phyloP scores from a whole-genome alignment of 2,797 vertebrate genomes.

The Crenuchus spilurus region DNA sequence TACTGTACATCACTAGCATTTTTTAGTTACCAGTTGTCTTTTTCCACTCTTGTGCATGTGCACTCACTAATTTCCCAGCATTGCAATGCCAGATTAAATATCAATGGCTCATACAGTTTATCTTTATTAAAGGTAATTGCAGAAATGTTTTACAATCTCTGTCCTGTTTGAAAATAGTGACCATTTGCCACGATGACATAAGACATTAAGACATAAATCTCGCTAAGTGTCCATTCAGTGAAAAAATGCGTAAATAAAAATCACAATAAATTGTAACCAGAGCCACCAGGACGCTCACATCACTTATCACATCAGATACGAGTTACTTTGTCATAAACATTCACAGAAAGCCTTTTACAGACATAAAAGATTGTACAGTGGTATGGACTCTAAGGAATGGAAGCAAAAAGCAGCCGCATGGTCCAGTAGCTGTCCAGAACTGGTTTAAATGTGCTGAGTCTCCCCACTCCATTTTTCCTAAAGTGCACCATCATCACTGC shows the following conservation, averaged over 20 bases:
- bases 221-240: too few species aligned
- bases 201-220: neutral
- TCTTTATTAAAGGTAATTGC: neutral
- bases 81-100: neutral
- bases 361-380: neutral
- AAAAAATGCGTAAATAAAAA: too few species aligned
- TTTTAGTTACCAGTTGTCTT: too few species aligned
- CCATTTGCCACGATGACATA: neutral
- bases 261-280: too few species aligned
- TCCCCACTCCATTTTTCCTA: neutral
- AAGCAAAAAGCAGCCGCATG: constrained; percentile 1
- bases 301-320: too few species aligned
- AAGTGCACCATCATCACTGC: neutral
- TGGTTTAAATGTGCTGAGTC: neutral
- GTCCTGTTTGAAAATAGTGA: neutral
- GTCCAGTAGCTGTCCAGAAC: neutral
- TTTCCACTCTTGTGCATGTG: too few species aligned
- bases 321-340: neutral
- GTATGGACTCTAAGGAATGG: neutral
- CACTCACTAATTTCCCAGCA: neutral
- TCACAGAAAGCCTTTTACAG: neutral
- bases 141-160: neutral
- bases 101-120: neutral
- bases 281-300: too few species aligned
- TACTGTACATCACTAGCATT: too few species aligned